Base-by-base conservation (phyloP, 2,113 vertebrate genomes). In the Indicator indicator region DNA sequence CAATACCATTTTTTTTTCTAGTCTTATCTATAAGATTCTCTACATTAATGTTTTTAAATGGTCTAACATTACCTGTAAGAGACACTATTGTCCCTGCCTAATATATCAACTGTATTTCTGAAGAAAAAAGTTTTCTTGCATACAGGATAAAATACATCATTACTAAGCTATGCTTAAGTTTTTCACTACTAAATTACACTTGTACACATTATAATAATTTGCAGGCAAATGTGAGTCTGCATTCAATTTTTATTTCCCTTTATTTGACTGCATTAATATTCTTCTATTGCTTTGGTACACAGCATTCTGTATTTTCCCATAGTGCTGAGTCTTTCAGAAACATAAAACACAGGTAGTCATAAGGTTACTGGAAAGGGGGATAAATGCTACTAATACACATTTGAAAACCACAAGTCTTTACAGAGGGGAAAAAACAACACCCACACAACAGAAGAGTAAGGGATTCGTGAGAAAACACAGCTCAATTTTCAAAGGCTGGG, bases 141-240 rank as follows among this genome's bases (percentile, higher is more conserved):
- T 28, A 8, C 82, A 95, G 93, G 71, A 96, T 56, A 78, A 76
- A 92, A 48, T 69, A 73, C 7, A 17, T 32, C 76, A 91, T 74
- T 74, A 77, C 64, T 15, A 64, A 90, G 54, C 86, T 93, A 93
- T 90, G 93, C 86, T 96, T 42, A 96, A 97, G 79, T 80, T 71
- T 81, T 10, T 63, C 83, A 89, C 83, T 92, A 95, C 96, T 97
- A 97, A 97, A 90, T 81, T 96, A 95, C 36, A 62, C 44, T 96
- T 95, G 64, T 76, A 72, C 70, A 89, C 60, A 93, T 97, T 96
- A 89, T 90, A 95, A 90, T 77, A 94, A 96, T 95, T 96, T 94
- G 95, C 76, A 83, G 82, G 69, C 73, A 92, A 64, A 86, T 74
- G 50, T 38, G 12, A 81, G 46, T 87, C 84, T 94, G 81, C 59